phyloP scores from a whole-genome alignment of 1,140 invertebrate species.

The Vanessa tameamea region DNA sequence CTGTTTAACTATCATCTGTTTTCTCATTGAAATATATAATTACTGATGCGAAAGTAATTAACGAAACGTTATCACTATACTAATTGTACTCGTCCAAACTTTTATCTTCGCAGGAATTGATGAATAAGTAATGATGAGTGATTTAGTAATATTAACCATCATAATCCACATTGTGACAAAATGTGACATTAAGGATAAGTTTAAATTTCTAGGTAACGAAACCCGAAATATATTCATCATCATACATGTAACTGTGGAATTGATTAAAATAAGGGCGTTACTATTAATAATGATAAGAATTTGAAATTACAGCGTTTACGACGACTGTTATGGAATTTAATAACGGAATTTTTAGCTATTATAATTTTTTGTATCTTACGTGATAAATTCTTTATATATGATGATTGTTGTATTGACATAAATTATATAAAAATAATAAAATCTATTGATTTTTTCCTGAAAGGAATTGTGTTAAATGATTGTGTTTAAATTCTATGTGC shows the following conservation, averaged over 20 bases:
- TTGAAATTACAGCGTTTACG: neutral
- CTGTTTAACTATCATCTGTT: neutral
- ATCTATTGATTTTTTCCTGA: conserved; percentile 5
- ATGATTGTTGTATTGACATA: conserved; percentile 4
- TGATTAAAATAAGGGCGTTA: conserved; percentile 38
- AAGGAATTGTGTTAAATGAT: conserved; percentile 18
- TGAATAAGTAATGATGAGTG: conserved; percentile 47
- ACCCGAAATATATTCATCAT: conserved; percentile 5
- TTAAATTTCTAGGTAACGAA: conserved; percentile 18
- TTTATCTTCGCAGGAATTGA: conserved; percentile 78
- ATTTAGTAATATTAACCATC: conserved; percentile 37
- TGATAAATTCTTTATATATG: conserved; percentile 9
- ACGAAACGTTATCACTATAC: conserved; percentile 28
- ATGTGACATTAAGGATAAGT: conserved; percentile 51
- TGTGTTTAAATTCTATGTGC: neutral
- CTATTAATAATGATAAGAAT: conserved; percentile 11
- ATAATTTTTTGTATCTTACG: conserved; percentile 13
- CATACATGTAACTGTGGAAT: conserved; percentile 44
- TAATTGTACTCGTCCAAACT: conserved; percentile 66
- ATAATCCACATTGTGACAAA: conserved; percentile 75
- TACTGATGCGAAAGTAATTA: neutral
- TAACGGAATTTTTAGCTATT: conserved; percentile 18
- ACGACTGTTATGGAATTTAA: conserved; percentile 19
- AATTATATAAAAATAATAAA: conserved; percentile 1
- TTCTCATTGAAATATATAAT: neutral